Evolutionary conservation across 2,113 vertebrate species (phyloP).

Genomic region (Dromiciops gliroides): DNA sequence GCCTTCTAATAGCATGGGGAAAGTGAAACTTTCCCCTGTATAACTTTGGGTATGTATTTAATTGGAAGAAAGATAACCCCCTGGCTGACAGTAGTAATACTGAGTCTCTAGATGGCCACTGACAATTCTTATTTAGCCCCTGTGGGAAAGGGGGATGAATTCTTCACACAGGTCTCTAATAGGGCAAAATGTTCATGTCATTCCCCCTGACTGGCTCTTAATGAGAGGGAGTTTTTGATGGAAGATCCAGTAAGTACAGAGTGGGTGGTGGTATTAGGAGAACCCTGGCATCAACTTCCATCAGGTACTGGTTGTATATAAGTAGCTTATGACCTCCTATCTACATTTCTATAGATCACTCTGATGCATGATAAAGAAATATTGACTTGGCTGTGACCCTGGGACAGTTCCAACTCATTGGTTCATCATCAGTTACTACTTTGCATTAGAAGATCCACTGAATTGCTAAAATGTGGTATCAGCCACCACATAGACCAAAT

Average conservation of each 20-base stretch:
- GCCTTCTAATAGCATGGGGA: not conserved
- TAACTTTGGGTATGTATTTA: not conserved
- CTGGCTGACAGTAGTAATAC: not conserved
- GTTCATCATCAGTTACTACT: not conserved
- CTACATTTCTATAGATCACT: not conserved
- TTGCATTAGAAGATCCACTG: not conserved
- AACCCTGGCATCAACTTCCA: not conserved
- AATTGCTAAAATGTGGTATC: not conserved
- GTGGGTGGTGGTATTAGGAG: not conserved
- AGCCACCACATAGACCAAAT: not conserved
- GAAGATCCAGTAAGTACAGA: not conserved
- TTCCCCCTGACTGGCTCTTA: not conserved
- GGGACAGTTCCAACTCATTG: not conserved
- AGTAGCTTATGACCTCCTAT: not conserved
- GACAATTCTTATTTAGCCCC: not conserved
- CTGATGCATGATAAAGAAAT: not conserved
- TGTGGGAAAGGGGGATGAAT: not conserved
- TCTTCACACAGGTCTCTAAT: not conserved
- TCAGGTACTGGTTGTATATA: not conserved
- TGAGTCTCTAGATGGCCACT: not conserved
- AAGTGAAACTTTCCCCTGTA: not conserved
- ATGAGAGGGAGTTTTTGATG: not conserved
- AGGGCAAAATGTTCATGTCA: not conserved
- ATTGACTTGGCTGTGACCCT: not conserved
- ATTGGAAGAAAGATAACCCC: not conserved